Evolutionary conservation across 2,888 invertebrate species (phyloP).

Genomic region (Nymphalis polychloros): DNA sequence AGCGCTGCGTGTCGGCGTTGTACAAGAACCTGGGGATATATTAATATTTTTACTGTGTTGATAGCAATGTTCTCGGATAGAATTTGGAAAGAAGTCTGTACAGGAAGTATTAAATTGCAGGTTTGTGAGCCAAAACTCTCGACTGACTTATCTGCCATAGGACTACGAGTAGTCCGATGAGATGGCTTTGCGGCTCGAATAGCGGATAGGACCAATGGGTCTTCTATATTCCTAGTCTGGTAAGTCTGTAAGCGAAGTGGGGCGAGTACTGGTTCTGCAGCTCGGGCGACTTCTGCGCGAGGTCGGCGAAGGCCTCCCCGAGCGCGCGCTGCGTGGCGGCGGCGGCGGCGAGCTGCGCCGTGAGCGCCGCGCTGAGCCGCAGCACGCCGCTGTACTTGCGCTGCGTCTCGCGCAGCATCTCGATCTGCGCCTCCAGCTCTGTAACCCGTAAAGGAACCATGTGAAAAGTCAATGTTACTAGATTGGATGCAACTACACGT

Average conservation of each 20-base stretch:
- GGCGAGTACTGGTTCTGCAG: constrained; percentile 86
- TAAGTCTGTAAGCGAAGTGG: not conserved
- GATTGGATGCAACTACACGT: too few relatives aligned
- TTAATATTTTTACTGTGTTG: not conserved
- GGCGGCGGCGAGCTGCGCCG: constrained; percentile 87
- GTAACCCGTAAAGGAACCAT: constrained; percentile 43
- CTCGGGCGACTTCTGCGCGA: constrained; percentile 97
- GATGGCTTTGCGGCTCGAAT: too few relatives aligned
- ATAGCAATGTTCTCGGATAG: too few relatives aligned
- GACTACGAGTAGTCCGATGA: too few relatives aligned
- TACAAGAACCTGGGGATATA: constrained; percentile 85
- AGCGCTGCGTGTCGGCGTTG: constrained; percentile 97
- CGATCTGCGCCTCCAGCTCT: constrained; percentile 97
- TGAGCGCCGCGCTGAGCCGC: constrained; percentile 91
- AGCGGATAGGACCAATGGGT: too few relatives aligned
- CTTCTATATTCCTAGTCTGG: too few relatives aligned
- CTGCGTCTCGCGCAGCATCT: constrained; percentile 95
- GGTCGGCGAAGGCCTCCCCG: constrained; percentile 96
- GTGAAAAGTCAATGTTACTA: too few relatives aligned
- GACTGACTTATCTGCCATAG: too few relatives aligned
- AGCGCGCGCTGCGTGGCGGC: constrained; percentile 92
- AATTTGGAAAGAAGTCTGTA: too few relatives aligned
- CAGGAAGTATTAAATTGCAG: too few relatives aligned
- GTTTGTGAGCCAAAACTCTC: too few relatives aligned
- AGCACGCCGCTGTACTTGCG: constrained; percentile 94